Percentiles rank a stretch among this genome's conserved stretches.
Evolutionary conservation across 2,113 vertebrate species (phyloP).

Genomic region (Rhinopomastus cyanomelas): DNA sequence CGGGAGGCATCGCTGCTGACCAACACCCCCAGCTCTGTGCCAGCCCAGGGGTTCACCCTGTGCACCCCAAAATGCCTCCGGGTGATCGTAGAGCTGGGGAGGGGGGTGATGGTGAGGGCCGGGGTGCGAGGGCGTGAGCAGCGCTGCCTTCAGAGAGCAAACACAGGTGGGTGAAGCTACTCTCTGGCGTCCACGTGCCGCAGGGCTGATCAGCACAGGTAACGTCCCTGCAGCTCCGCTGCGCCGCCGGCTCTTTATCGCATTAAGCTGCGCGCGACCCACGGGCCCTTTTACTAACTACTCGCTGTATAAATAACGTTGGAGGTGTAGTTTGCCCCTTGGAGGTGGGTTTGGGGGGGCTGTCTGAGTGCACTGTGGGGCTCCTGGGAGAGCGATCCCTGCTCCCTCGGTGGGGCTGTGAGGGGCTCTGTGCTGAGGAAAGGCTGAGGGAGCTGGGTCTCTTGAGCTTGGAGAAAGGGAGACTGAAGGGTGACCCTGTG

Average conservation of each 20-base stretch:
- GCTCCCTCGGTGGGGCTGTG: slow-evolving; percentile 10
- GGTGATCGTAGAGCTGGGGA: background rate
- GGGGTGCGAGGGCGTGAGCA: background rate
- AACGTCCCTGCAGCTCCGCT: slow-evolving; percentile 60
- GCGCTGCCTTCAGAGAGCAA: slow-evolving; percentile 70
- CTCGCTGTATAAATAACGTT: slow-evolving; percentile 33
- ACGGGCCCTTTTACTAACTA: slow-evolving; percentile 42
- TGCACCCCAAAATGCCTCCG: background rate
- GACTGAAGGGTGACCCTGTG: no score
- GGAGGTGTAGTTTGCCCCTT: slow-evolving; percentile 44
- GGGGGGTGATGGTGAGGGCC: background rate
- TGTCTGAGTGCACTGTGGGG: slow-evolving; percentile 26
- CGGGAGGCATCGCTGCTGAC: background rate
- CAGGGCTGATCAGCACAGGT: slow-evolving; percentile 64
- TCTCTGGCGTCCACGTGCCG: slow-evolving; percentile 60
- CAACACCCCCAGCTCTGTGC: background rate
- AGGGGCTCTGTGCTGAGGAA: no score
- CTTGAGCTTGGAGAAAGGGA: no score
- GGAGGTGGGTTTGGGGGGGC: slow-evolving; percentile 38
- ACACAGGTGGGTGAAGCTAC: slow-evolving; percentile 59
- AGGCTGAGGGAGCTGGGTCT: no score
- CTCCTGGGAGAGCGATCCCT: slow-evolving; percentile 4
- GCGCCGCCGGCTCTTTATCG: slow-evolving; percentile 58
- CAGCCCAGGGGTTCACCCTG: background rate
- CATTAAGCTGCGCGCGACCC: slow-evolving; percentile 29